Evolutionary conservation across 1,140 invertebrate species (phyloP), one percentile per base, ranked within the genome.

Genomic region (Babylonia areolata): DNA sequence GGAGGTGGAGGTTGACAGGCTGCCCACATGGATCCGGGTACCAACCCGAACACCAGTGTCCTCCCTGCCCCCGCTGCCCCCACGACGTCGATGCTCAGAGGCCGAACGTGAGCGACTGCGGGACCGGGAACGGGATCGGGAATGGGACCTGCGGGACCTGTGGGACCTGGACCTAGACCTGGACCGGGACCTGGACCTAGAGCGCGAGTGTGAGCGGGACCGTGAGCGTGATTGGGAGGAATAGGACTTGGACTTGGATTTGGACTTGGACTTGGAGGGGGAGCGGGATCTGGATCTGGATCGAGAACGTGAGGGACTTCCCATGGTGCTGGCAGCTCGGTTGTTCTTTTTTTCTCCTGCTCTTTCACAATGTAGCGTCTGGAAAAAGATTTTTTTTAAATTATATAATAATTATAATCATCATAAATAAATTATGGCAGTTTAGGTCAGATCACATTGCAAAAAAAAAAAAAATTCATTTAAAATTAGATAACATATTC

Each of bases 1-100:
- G 15, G 91, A 91, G 17, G 91, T 90, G 85, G 92, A 90, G 3
- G 91, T 88, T 31, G 93, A 92, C 5, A 94, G 86, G 84, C 94
- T 93, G 54, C 93, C 93, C 51, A 94, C 90, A 87, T 94, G 93
- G 73, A 94, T 88, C 37, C 93, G 83, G 42, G 88, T 89, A 6
- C 87, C 87, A 51, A 87, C 89, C 28, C 90, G 85, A 28, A 88
- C 88, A 2, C 89, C 83, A n/a, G 90, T 89, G 51, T 83, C 75
- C 35, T 89, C 37, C 39, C 80, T 75, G 15, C 90, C 87, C 42
- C 81, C 86, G 3, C 87, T 82, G 28, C 79, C 54, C 39, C 87
- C 42, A 31, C 85, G 73, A 15, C 90, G 46, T 20, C 90, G 84
- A 28, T 69, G 69, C 15, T 81, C 39, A 15, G 46, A 9, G 33